These are phyloP conservation scores for Drosophila littoralis DNA, from an alignment of 1,140 invertebrate species.

Conservation along the genomic window DNA sequence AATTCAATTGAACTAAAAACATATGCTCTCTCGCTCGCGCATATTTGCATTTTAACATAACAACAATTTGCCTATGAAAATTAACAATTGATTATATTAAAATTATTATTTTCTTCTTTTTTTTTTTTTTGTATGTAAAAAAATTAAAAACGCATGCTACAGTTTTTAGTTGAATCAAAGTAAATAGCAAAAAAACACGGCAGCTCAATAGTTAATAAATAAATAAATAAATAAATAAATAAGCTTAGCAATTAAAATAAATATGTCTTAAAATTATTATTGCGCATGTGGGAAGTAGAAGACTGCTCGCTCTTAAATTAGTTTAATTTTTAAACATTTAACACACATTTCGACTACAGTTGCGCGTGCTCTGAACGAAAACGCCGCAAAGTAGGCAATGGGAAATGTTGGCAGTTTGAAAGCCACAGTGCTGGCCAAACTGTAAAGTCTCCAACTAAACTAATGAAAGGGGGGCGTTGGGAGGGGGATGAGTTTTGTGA, in stretches of 20 bases:
- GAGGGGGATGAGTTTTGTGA: constrained; percentile 3
- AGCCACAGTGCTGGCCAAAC: constrained; percentile 14
- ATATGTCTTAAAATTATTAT: constrained; percentile 57
- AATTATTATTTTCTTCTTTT: neutral
- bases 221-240: constrained; percentile 72
- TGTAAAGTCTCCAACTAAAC: constrained; percentile 56
- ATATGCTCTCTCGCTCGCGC: constrained; percentile 48
- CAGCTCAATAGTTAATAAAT: constrained; percentile 42
- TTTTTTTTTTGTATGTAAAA: neutral
- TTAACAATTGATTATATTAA: constrained; percentile 62
- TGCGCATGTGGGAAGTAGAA: constrained; percentile 20
- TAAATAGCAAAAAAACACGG: constrained; percentile 22
- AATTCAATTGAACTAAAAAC: constrained; percentile 84
- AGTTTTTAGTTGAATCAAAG: constrained; percentile 79
- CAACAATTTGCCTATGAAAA: constrained; percentile 80
- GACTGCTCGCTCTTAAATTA: too few relatives aligned
- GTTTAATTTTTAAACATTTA: too few relatives aligned
- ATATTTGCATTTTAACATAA: constrained; percentile 61
- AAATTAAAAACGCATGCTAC: constrained; percentile 18
- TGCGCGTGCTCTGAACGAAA: constrained; percentile 48
- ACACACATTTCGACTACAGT: too few relatives aligned
- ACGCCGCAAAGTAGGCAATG: constrained; percentile 29
- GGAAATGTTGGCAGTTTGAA: constrained; percentile 25
- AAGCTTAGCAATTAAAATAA: constrained; percentile 72
- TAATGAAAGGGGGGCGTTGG: constrained; percentile 47